These are phyloP conservation scores for Etheostoma cragini DNA, from an alignment of 2,113 vertebrate genomes.

Conservation along the genomic window DNA sequence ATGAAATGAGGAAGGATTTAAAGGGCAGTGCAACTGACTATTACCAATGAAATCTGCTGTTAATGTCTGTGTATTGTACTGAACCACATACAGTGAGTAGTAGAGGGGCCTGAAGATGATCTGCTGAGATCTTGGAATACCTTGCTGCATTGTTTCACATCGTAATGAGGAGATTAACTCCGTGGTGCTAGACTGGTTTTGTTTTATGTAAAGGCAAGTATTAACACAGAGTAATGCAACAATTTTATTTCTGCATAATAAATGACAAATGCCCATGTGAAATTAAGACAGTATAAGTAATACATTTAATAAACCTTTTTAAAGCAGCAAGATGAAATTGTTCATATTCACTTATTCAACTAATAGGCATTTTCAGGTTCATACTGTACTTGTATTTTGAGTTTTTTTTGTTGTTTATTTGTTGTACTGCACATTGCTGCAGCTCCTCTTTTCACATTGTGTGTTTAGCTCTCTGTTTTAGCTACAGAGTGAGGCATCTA, in stretches of 20 bases:
- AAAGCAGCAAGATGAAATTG: no score
- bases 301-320: neutral
- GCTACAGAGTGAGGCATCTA: no score
- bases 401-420: no score
- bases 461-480: no score
- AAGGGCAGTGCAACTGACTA: slow-evolving; percentile 28
- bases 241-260: neutral
- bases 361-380: no score
- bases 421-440: no score
- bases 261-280: no score
- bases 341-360: neutral
- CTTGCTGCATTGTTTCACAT: slow-evolving; percentile 20
- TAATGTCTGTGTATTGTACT: neutral
- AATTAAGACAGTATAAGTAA: no score
- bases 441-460: no score
- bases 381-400: no score
- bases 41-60: neutral
- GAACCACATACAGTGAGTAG: neutral
- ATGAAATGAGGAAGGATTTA: slow-evolving; percentile 34
- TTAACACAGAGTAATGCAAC: no score
- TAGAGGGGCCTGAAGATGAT: neutral
- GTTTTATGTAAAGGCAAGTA: neutral
- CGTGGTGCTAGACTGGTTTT: neutral
- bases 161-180: neutral
- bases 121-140: neutral